Evolutionary conservation across 1,140 invertebrate genomes (phyloP).

Genomic region (Cheumatopsyche charites): DNA sequence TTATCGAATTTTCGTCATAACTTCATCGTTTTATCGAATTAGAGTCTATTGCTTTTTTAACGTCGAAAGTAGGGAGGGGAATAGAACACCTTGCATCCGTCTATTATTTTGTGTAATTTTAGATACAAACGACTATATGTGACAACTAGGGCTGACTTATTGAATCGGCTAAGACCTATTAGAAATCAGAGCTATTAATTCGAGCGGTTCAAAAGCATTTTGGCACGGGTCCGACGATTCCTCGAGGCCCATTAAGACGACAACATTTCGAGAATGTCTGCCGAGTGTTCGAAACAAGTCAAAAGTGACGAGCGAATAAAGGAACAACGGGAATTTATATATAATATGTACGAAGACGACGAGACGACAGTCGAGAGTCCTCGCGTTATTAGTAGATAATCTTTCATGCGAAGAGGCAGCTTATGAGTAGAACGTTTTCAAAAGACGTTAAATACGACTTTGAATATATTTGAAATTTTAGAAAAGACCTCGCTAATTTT

Average conservation of each 20-base stretch:
- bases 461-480: too few relatives aligned
- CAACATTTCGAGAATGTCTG: background rate
- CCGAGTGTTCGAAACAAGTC: conserved; percentile 3
- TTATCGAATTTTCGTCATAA: conserved; percentile 10
- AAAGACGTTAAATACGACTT: too few relatives aligned
- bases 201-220: background rate
- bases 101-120: too few relatives aligned
- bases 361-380: conserved; percentile 4
- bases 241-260: conserved; percentile 14
- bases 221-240: conserved; percentile 15
- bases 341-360: too few relatives aligned
- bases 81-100: background rate
- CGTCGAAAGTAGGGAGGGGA: background rate
- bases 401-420: background rate
- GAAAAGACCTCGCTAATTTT: too few relatives aligned
- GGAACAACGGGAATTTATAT: background rate
- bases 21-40: conserved; percentile 18
- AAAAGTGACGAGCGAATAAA: conserved; percentile 7
- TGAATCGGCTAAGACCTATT: background rate
- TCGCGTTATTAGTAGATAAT: conserved; percentile 23
- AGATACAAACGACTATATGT: too few relatives aligned
- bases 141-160: too few relatives aligned
- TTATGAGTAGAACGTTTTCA: too few relatives aligned
- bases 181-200: background rate
- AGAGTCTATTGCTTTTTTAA: conserved; percentile 4